Percentiles rank a stretch among this genome's conserved stretches.
Evolutionary conservation across 2,797 vertebrate genomes (phyloP).

Genomic region (Buphagus erythrorhynchus): DNA sequence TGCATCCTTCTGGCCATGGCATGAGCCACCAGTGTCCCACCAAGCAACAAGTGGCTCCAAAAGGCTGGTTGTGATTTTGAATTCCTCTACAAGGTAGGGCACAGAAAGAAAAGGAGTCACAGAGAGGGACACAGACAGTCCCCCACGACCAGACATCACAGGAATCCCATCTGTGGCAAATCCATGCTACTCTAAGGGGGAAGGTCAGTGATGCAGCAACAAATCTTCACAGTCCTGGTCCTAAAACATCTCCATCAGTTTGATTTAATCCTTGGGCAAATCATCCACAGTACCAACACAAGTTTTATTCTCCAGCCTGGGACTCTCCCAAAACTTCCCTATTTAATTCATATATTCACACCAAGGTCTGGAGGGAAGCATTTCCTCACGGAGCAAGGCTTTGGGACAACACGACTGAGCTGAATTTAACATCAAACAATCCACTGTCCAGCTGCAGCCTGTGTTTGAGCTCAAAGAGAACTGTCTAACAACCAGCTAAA

Average conservation of each 20-base stretch:
- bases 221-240: background rate
- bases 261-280: background rate
- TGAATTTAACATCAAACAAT: background rate
- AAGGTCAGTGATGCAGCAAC: background rate
- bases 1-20: too few relatives aligned
- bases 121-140: background rate
- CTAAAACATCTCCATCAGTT: background rate
- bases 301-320: background rate
- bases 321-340: background rate
- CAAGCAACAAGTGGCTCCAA: background rate
- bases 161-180: background rate
- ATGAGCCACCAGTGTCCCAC: accelerated
- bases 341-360: background rate
- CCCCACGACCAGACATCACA: accelerated
- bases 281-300: background rate
- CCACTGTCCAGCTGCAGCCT: background rate
- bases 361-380: background rate
- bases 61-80: background rate
- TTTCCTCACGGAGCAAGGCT: background rate
- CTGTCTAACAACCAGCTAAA: background rate
- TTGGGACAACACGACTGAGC: background rate
- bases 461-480: background rate
- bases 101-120: background rate
- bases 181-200: accelerated
- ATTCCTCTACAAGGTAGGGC: accelerated